Base-by-base conservation (phyloP, 2,888 invertebrate genomes). In the Aquatica leii region DNA sequence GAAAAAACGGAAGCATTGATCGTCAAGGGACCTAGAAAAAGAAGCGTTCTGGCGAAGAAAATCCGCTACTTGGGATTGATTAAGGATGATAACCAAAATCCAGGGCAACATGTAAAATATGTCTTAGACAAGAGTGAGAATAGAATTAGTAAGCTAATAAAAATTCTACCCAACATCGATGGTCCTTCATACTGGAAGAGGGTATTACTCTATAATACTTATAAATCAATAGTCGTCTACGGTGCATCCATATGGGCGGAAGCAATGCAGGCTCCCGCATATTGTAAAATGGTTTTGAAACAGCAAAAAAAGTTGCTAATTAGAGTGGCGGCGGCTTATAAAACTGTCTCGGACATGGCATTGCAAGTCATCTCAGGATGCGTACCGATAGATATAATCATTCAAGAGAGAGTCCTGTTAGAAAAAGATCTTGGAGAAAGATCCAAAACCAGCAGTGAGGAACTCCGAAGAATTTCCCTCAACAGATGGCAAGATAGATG, bases 281-380 rank as follows among this genome's bases (percentile, higher is more conserved):
- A 41, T 20, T 14, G 31, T 11, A 31, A 52, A 1, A 31, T n/a
- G 6, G 12, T 53, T 3, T 14, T 41, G 1, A 9, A 21, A 3
- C 17, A 41, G 3, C 64, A 64, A 35, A 59, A 59, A 37, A 51
- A 24, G 35, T 14, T 50, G 14, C 37, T 54, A 3, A 12, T 60
- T 4, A 60, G 55, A 51, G 35, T 64, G 2, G 49, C 15, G 3
- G 52, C 57, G 6, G 61, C 56, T 1, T 61, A 65, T 24, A 35
- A 24, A 11, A 65, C 65, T 1, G 56, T 56, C 1, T 60, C 65
- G 14, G 48, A 15, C n/a, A 54, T 41, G 2, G 65, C 57, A 1
- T 20, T 52, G 5, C 21, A 37, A 15, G 49, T 51, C n/a, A 11
- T 65, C 1, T 41, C 65, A 0, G 52, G 51, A 6, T 11, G 15